Percentiles rank a stretch among this genome's conserved stretches.
Evolutionary conservation across 2,797 vertebrate genomes (phyloP).

Genomic region (Macropodus opercularis): DNA sequence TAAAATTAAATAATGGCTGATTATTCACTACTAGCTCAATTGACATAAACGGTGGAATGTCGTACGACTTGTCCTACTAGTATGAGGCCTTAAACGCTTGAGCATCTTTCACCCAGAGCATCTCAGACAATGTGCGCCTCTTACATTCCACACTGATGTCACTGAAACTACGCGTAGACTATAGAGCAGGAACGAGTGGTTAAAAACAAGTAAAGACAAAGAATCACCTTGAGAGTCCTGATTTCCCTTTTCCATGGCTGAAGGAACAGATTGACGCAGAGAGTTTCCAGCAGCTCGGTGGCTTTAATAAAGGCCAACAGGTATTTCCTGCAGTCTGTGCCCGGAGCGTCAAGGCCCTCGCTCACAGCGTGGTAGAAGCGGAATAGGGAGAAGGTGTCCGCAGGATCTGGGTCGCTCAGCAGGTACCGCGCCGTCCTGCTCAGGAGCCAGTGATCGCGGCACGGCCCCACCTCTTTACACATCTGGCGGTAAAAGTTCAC

Average conservation of each 20-base stretch:
- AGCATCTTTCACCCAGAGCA: no score
- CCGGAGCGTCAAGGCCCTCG: background rate
- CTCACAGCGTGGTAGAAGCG: constrained; percentile 57
- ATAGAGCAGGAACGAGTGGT: no score
- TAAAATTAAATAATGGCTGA: no score
- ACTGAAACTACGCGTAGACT: background rate
- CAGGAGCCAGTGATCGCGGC: constrained; percentile 57
- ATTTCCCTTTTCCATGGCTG: constrained; percentile 89
- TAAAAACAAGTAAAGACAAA: no score
- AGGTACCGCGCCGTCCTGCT: constrained; percentile 57
- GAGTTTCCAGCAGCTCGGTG: constrained; percentile 82
- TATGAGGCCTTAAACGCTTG: no score
- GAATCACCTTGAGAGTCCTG: constrained; percentile 82
- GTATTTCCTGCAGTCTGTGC: constrained; percentile 29
- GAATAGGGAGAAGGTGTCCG: constrained; percentile 49
- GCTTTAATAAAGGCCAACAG: constrained; percentile 67
- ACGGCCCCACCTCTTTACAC: constrained; percentile 55
- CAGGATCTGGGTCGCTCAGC: constrained; percentile 10
- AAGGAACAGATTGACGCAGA: constrained; percentile 85
- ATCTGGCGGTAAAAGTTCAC: constrained; percentile 47
- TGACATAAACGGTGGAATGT: no score
- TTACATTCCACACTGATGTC: background rate
- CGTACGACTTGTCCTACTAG: no score
- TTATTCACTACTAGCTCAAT: no score
- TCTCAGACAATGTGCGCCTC: background rate